These are phyloP conservation scores for Noctua comes DNA, from an alignment of 2,888 invertebrate species.

Conservation along the genomic window DNA sequence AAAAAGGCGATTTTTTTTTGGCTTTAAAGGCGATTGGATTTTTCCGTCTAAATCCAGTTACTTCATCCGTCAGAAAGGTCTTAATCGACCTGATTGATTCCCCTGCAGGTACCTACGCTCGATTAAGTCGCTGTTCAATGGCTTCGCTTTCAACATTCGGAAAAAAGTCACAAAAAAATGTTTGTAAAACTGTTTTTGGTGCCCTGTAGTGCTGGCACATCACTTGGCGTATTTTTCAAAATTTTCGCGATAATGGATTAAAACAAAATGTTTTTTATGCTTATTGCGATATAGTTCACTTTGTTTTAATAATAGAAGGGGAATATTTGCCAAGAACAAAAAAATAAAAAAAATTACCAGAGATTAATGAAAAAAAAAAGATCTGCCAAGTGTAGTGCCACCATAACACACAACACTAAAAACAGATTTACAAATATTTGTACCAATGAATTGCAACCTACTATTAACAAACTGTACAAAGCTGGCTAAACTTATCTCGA, in stretches of 20 bases:
- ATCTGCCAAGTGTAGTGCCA: no score
- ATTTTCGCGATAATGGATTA: no score
- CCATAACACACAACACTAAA: not conserved
- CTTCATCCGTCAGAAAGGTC: no score
- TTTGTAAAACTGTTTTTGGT: not conserved
- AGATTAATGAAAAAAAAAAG: no score
- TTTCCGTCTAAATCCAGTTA: constrained; percentile 1
- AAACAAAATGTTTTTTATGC: no score
- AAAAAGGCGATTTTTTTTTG: no score
- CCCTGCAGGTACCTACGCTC: not conserved
- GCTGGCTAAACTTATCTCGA: constrained; percentile 16
- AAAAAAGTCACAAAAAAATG: not conserved
- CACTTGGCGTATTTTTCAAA: no score
- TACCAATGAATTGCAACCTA: not conserved
- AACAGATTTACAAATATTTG: not conserved
- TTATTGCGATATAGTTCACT: no score
- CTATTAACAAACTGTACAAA: constrained; percentile 21
- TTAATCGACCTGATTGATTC: constrained; percentile 20
- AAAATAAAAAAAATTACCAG: no score
- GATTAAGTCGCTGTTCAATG: not conserved
- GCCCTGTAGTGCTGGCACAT: not conserved
- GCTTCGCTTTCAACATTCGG: not conserved
- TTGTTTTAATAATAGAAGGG: no score
- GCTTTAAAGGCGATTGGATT: not conserved
- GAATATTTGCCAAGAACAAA: no score